These are phyloP conservation scores for Catocala sponsa DNA, from an alignment of 2,888 invertebrate species.

Conservation along the genomic window DNA sequence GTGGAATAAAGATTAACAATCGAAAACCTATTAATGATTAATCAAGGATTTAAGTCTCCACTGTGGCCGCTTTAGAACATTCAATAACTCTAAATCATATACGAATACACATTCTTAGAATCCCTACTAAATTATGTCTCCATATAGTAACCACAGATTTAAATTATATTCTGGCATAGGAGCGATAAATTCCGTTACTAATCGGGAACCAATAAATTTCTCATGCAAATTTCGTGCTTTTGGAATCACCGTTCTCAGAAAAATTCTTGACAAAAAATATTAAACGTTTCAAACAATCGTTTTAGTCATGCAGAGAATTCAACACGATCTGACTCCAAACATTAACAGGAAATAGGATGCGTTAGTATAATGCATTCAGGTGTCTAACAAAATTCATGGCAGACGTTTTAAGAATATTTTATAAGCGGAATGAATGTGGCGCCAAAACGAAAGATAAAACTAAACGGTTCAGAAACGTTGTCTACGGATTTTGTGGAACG, in stretches of 20 bases:
- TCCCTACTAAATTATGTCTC: conserved; percentile 73
- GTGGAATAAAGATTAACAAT: conserved; percentile 66
- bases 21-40: conserved; percentile 78
- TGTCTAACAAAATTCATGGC: conserved; percentile 72
- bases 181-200: conserved; percentile 71
- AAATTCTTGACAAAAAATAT: conserved; percentile 57
- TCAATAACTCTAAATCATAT: conserved; percentile 78
- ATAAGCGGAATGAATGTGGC: conserved; percentile 57
- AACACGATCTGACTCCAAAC: conserved; percentile 50
- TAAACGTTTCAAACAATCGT: conserved; percentile 63
- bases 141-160: conserved; percentile 70
- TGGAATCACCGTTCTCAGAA: conserved; percentile 67
- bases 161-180: conserved; percentile 79
- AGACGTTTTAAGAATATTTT: conserved; percentile 68
- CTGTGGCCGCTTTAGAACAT: conserved; percentile 61
- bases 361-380: conserved; percentile 81
- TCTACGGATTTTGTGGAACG: conserved; percentile 44
- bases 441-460: conserved; percentile 62
- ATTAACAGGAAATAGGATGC: conserved; percentile 76
- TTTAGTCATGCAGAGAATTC: conserved; percentile 71
- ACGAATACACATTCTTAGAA: conserved; percentile 71
- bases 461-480: conserved; percentile 37
- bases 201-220: conserved; percentile 73
- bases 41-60: conserved; percentile 70
- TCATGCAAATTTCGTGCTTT: conserved; percentile 77